A percentile compares a stretch with the other conserved stretches of the same genome.
phyloP scores from a whole-genome alignment of 2,797 vertebrate genomes.

The Darevskia nairensis region DNA sequence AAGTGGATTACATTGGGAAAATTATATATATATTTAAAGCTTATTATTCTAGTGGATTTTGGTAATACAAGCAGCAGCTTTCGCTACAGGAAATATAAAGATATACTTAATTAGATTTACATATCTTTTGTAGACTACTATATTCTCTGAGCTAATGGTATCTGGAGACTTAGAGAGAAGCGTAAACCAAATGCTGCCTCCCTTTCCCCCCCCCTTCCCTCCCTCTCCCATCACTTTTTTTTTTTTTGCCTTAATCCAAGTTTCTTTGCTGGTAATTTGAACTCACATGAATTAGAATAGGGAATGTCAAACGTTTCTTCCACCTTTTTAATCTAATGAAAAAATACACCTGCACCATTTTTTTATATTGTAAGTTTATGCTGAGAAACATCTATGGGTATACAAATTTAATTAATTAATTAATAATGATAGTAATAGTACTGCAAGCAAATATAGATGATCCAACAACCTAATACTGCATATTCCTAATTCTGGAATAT shows the following conservation, averaged over 20 bases:
- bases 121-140: constrained; percentile 2
- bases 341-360: background rate
- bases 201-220: too few relatives aligned
- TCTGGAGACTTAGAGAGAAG: background rate
- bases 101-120: constrained; percentile 32
- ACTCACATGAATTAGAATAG: background rate
- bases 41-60: constrained; percentile 24
- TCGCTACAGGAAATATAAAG: constrained; percentile 9
- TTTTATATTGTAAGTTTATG: too few relatives aligned
- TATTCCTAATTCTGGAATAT: background rate
- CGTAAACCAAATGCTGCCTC: background rate
- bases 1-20: constrained; percentile 19
- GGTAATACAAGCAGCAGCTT: background rate
- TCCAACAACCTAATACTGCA: background rate
- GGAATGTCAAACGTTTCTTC: too few relatives aligned
- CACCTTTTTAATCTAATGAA: too few relatives aligned
- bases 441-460: background rate
- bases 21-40: background rate
- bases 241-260: background rate
- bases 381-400: too few relatives aligned
- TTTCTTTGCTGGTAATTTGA: background rate
- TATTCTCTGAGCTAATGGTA: constrained; percentile 10
- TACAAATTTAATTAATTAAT: too few relatives aligned
- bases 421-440: too few relatives aligned
- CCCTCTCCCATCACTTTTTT: background rate